Base-by-base conservation (phyloP, 2,888 invertebrate species). In the Perithous albicinctus region DNA sequence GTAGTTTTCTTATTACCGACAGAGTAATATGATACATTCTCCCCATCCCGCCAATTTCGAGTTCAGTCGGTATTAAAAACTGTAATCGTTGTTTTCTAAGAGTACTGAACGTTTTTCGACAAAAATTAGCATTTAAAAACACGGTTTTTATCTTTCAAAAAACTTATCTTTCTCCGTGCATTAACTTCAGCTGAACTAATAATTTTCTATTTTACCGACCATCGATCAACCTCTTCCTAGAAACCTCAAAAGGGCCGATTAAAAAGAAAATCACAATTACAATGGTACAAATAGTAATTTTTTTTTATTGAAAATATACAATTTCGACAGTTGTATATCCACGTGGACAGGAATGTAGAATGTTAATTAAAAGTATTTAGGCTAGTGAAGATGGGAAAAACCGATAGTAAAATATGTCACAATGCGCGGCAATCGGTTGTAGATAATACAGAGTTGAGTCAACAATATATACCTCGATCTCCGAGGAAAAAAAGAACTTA, bases 301-400 rank as follows among this genome's bases (percentile, higher is more conserved):
- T 61, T 86, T 61, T 84, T 88, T 87, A 89, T 88, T 88, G 86
- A 88, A 89, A 89, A 89, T 88, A 87, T 87, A 89, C 86, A 86
- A 85, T 87, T 88, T 72, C 74, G 32, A 80, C 38, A 67, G 35
- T 75, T 76, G 72, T 74, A 77, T 63, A 70, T 69, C 46, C 32
- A 73, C 51, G 59, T 64, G 12, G 32, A 43, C 32, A 67, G 66
- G 64, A 76, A 80, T 61, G 18, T 76, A 61, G 64, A 76, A 80
- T 61, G 18, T 76, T 70, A 1, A 38, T 64, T 56, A 61, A 15
- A 51, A 46, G 20, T 67, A 63, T 48, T n/a, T 56, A 43, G 51
- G 51, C 51, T 56, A 56, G 5, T 64, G 23, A 23, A 20, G 23
- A 51, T 77, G 41, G 7, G 29, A 56, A 15, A 56, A 66, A 75